Percentiles rank a stretch among this genome's conserved stretches.
Conservation (phyloP, 2,113 vertebrate species). For the Apteryx owenii region DNA sequence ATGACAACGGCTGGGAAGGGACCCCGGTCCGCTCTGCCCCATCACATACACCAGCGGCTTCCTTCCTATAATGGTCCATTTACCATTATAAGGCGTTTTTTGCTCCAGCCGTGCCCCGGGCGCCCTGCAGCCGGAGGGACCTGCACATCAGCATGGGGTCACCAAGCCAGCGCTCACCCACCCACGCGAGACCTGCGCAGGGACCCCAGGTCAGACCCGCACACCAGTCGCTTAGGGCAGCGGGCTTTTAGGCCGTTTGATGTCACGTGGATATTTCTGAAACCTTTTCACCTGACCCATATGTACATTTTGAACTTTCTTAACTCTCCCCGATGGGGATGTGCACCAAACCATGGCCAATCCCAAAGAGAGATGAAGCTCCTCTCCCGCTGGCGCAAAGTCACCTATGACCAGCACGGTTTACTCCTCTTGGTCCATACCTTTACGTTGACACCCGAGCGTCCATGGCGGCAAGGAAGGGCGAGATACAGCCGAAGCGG, state of each 20-base stretch:
- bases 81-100: too few relatives aligned
- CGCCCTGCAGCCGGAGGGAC: too few relatives aligned
- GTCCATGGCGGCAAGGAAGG: accelerated
- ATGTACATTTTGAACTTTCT: background rate
- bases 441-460: accelerated
- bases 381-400: background rate
- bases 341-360: background rate
- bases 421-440: background rate
- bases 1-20: background rate
- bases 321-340: background rate
- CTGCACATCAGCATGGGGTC: too few relatives aligned
- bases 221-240: too few relatives aligned
- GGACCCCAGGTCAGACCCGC: background rate
- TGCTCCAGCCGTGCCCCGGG: background rate
- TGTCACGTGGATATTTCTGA: background rate
- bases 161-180: too few relatives aligned
- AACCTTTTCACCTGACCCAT: background rate
- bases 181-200: background rate
- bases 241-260: background rate
- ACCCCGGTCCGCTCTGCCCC: background rate
- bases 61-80: too few relatives aligned
- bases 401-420: background rate
- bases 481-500: accelerated
- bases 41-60: too few relatives aligned
- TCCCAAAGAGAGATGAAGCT: background rate